Evolutionary conservation across 2,797 vertebrate genomes (phyloP).

Genomic region (Esox lucius): DNA sequence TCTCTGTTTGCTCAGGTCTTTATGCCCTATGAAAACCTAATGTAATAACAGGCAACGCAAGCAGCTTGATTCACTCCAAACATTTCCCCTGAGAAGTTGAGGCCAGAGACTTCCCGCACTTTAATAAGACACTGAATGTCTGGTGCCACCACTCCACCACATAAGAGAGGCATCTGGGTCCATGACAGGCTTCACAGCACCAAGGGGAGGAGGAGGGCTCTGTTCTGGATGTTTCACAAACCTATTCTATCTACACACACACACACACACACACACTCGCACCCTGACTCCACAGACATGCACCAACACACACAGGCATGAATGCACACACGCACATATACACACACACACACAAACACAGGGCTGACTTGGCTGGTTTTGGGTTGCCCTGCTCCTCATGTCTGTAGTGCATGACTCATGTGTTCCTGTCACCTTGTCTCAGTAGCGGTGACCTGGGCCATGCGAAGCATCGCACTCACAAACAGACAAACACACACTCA

Average conservation of each 20-base stretch:
- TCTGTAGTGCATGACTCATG: slow-evolving; percentile 13
- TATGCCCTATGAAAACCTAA: slow-evolving; percentile 24
- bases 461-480: not conserved
- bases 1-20: slow-evolving; percentile 33
- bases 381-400: not conserved
- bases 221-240: too few relatives aligned
- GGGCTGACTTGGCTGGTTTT: slow-evolving; percentile 1
- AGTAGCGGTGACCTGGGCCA: not conserved
- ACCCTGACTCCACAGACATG: too few relatives aligned
- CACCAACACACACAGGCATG: not conserved
- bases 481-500: not conserved
- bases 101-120: slow-evolving; percentile 28
- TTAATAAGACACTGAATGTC: not conserved
- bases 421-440: slow-evolving; percentile 10
- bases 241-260: too few relatives aligned
- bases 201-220: too few relatives aligned
- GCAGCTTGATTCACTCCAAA: slow-evolving; percentile 18
- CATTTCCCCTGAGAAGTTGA: slow-evolving; percentile 15
- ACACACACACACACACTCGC: not conserved
- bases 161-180: not conserved
- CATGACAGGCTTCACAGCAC: not conserved
- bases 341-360: not conserved
- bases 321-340: not conserved
- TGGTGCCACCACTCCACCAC: not conserved
- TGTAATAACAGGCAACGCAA: slow-evolving; percentile 30